phyloP scores from a whole-genome alignment of 2,797 vertebrate species.

The Pangasius larnaudii region DNA sequence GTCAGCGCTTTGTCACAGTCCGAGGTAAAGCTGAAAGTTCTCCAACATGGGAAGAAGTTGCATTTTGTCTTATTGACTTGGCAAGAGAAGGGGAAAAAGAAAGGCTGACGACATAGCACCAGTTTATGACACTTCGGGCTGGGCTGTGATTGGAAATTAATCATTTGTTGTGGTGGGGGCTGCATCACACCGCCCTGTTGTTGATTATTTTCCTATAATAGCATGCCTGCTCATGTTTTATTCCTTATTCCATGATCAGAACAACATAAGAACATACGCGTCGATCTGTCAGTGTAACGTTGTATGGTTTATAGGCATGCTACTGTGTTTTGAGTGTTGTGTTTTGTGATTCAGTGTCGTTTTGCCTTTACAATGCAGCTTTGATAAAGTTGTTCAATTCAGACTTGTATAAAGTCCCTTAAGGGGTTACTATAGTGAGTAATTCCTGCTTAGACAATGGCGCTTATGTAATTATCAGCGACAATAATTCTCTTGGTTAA shows the following conservation, averaged over 20 bases:
- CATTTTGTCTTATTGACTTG: no score
- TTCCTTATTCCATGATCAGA: background rate
- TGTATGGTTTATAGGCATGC: background rate
- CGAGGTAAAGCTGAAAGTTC: background rate
- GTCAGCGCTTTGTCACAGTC: background rate
- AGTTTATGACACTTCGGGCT: background rate
- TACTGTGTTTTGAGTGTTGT: background rate
- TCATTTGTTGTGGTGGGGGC: background rate
- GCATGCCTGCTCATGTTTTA: background rate
- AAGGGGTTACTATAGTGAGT: constrained; percentile 64
- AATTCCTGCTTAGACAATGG: constrained; percentile 63
- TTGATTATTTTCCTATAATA: background rate
- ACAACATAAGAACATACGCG: background rate
- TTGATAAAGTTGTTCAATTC: constrained; percentile 59
- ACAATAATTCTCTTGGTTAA: constrained; percentile 53
- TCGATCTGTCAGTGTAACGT: background rate
- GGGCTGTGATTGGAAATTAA: background rate
- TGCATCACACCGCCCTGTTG: background rate
- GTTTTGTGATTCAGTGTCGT: constrained; percentile 58
- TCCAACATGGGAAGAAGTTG: background rate
- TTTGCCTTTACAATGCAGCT: constrained; percentile 61
- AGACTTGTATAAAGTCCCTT: constrained; percentile 52
- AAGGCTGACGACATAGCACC: background rate
- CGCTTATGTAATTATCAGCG: constrained; percentile 57
- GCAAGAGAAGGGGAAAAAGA: background rate